Conservation (phyloP, 2,797 vertebrate species). For the Decapterus maruadsi region DNA sequence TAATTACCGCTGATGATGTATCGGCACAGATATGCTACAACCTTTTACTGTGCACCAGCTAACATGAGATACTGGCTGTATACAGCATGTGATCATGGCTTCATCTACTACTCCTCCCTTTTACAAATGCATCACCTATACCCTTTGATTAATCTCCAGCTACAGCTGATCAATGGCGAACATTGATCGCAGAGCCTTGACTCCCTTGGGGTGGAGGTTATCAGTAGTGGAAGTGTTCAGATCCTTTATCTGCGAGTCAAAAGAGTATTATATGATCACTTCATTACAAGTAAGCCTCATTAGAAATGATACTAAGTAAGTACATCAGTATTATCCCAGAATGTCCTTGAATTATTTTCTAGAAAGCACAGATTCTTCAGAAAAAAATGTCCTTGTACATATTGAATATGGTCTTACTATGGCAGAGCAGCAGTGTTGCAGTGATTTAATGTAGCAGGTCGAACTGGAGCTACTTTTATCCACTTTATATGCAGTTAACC, state of each 20-base stretch:
- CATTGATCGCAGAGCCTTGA: slow-evolving; percentile 7
- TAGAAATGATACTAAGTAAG: background rate
- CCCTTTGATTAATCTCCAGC: slow-evolving; percentile 19
- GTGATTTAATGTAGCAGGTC: background rate
- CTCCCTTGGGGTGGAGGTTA: slow-evolving; percentile 34
- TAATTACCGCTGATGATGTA: background rate
- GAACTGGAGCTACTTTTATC: background rate
- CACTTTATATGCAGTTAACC: background rate
- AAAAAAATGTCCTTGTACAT: background rate
- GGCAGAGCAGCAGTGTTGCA: background rate
- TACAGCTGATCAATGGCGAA: slow-evolving; percentile 30
- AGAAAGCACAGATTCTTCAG: background rate
- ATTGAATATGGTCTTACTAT: background rate
- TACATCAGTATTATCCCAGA: background rate
- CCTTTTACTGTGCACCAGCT: slow-evolving; percentile 5
- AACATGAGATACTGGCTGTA: background rate
- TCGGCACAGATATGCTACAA: background rate
- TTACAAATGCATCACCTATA: slow-evolving; percentile 21
- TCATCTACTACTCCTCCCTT: background rate
- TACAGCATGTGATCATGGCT: background rate
- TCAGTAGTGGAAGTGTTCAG: slow-evolving; percentile 2
- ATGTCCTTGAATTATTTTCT: background rate
- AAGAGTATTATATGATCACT: too few relatives aligned
- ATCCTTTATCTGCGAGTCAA: background rate
- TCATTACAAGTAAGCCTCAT: background rate